Evolutionary conservation across 2,888 invertebrate species (phyloP).

Genomic region (Agriotes lineatus): DNA sequence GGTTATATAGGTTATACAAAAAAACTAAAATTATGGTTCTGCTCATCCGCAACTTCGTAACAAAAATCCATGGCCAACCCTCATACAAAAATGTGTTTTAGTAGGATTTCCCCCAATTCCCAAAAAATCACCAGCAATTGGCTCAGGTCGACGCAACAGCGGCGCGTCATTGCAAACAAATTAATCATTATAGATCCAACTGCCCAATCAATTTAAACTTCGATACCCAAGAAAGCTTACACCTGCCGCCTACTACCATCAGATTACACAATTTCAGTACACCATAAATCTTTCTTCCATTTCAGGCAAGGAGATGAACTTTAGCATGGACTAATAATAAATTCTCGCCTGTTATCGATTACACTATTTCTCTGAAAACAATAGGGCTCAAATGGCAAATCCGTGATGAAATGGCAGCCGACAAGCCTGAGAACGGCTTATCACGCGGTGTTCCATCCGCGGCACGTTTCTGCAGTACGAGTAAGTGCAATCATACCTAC

Average conservation of each 20-base stretch:
- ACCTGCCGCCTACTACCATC: background rate
- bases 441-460: background rate
- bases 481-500: background rate
- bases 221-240: background rate
- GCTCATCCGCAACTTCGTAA: too few species aligned
- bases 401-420: conserved; percentile 17
- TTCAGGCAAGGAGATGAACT: background rate
- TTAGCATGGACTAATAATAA: conserved; percentile 3
- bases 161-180: too few species aligned
- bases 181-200: too few species aligned
- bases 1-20: too few species aligned
- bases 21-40: too few species aligned
- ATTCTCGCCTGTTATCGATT: conserved; percentile 1
- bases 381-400: conserved; percentile 22
- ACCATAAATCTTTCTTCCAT: background rate
- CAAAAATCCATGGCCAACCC: too few species aligned
- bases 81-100: too few species aligned
- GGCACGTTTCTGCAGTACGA: conserved; percentile 5
- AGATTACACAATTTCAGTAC: background rate
- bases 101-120: too few species aligned
- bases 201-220: too few species aligned
- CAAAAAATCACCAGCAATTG: too few species aligned
- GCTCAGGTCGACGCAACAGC: too few species aligned
- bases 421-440: conserved; percentile 10
- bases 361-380: conserved; percentile 10